These are phyloP conservation scores for Prunella strophiata DNA, from an alignment of 2,797 vertebrate species.

Conservation along the genomic window DNA sequence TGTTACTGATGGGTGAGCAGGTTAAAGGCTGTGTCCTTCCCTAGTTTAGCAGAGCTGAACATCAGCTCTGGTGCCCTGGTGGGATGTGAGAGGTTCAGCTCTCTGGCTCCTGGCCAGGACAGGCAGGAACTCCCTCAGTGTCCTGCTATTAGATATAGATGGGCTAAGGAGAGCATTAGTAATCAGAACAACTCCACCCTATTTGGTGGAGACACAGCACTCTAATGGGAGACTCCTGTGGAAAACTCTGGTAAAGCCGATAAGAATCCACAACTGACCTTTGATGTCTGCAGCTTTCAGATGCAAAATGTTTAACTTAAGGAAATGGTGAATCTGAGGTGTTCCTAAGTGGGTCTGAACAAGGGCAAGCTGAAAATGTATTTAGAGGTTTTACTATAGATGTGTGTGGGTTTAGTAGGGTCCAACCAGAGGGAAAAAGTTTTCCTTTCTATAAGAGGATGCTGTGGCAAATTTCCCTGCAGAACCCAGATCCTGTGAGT, in stretches of 20 bases:
- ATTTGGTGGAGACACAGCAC: neutral
- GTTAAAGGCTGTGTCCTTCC: neutral
- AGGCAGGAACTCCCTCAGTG: neutral
- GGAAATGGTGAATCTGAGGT: neutral
- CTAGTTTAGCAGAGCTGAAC: neutral
- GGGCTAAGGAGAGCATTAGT: neutral
- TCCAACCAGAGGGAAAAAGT: neutral
- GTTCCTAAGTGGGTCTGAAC: neutral
- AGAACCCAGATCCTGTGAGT: neutral
- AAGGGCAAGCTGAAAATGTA: neutral
- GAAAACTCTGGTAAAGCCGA: conserved; percentile 1
- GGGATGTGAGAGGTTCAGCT: neutral
- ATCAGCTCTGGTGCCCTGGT: neutral
- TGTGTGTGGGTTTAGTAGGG: neutral
- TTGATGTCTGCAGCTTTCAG: neutral
- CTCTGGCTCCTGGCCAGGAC: neutral
- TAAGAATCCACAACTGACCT: neutral
- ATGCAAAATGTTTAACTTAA: neutral
- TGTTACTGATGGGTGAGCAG: neutral
- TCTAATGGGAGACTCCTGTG: neutral
- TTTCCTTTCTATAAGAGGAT: neutral
- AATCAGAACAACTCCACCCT: conserved; percentile 1
- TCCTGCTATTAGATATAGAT: neutral
- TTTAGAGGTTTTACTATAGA: neutral
- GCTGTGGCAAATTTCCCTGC: neutral